Base-by-base conservation (phyloP, 1,140 invertebrate genomes). In the Notospermus geniculatus region DNA sequence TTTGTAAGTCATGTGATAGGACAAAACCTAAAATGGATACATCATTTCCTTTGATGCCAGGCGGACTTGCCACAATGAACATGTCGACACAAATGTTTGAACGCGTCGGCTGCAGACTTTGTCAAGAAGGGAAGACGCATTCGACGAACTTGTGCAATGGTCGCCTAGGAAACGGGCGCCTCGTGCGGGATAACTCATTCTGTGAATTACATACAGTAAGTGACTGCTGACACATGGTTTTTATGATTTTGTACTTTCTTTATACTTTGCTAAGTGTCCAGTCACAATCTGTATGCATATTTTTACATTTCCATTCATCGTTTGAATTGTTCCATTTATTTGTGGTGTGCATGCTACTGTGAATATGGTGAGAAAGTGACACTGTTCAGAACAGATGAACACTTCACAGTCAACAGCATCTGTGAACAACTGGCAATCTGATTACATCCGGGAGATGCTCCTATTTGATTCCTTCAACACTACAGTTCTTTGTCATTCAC, bases 21-120 rank as follows among this genome's bases (percentile, higher is more conserved):
- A 50, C 65, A 22, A 57, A 68, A 28, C 69, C 66, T 50, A 66
- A 73, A 30, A 59, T 67, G 19, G 63, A 69, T 19, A 66, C 65
- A 13, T 65, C 71, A 5, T 64, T 68, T 29, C 67, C 60, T 28
- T 62, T 71, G 25, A 70, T 75, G 70, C 55, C 66, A 1, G 62
- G 62, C 5, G n/a, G 17, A 32, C n/a, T 28, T 19, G 39, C 41
- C 23, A 17, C 9, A 2, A 15, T 52, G 25, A 25, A 57, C n/a
- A 25, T 19, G 39, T 50, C 27, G 23, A 9, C 30, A 36, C 57
- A 55, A 55, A 55, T 55, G 54, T 55, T 28, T 41, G 43, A 65
- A 53, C 13, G 63, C 30, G 63, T 65, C 22, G 63, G 63, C 7
- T 65, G 63, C 56, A 46, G 63, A 41, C 54, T 65, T 23, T 65